Evolutionary conservation across 2,888 invertebrate species (phyloP).

Genomic region (Rhogogaster chlorosoma): DNA sequence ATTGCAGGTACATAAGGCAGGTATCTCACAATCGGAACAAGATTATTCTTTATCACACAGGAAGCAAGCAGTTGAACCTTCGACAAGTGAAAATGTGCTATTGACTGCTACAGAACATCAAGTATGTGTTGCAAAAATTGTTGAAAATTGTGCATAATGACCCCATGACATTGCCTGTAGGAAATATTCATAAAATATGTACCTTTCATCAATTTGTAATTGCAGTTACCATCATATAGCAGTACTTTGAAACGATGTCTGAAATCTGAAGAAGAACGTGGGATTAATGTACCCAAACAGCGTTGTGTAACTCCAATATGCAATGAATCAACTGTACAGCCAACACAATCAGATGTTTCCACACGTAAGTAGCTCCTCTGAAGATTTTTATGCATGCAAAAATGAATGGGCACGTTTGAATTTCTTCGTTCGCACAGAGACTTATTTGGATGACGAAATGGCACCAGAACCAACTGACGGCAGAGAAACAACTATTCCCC

Average conservation of each 20-base stretch:
- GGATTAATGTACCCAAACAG: neutral
- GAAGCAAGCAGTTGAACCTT: neutral
- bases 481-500: neutral
- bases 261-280: neutral
- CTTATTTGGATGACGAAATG: neutral
- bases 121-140: neutral
- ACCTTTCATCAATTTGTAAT: neutral
- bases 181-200: neutral
- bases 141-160: neutral
- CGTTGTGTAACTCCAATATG: neutral
- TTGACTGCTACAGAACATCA: neutral
- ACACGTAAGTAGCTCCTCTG: neutral
- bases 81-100: neutral
- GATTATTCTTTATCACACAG: neutral
- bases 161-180: neutral
- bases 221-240: neutral
- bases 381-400: neutral
- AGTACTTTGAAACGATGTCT: neutral
- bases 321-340: neutral
- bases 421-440: neutral
- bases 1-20: neutral
- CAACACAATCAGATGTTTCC: neutral
- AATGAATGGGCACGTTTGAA: neutral
- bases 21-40: neutral
- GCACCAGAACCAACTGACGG: neutral